Base-by-base conservation (phyloP, 2,113 vertebrate genomes). In the Hyla sarda region DNA sequence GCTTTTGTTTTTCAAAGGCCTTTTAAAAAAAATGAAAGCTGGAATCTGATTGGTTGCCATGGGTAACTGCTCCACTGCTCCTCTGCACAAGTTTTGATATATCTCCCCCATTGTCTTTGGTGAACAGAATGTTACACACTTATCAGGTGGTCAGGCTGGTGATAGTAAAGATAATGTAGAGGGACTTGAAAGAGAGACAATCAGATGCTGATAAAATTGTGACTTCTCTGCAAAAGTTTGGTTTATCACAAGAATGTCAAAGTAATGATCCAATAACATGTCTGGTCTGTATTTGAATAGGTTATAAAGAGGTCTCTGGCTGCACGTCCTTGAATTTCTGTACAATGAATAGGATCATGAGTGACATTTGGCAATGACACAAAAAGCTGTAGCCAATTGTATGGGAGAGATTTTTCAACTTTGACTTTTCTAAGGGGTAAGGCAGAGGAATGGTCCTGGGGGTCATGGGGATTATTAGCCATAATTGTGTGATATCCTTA, bases 161-260 rank as follows among this genome's bases (percentile, higher is more conserved):
- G 74, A 54, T 77, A 77, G 10, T 48, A 77, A 10, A 77, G 74
- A 52, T 77, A 19, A 54, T 77, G 52, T 77, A 32, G 28, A 54
- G 25, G 74, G 48, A 77, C 74, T 77, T 77, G 4, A 77, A 77
- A 54, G 48, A 34, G 11, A 77, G 47, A 54, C 47, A 52, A 77
- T 77, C 50, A 77, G 74, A 77, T 77, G 47, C 14, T 77, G 74
- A 77, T 77, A 77, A 77, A 77, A 77, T 77, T 28, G 48, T 32
- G 74, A 54, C 47, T 52, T 54, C 73, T 77, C 25, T 54, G 48
- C 47, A 54, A 17, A 32, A 30, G 48, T 77, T 76, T 54, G 30
- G 48, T 77, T 77, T 77, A 77, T 52, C 47, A 54, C 11, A 32
- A 12, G 74, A 77, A 77, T 54, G 74, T 77, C 47, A 77, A 32